Conservation (phyloP, 2,113 vertebrate species). For the Aphyosemion australe region DNA sequence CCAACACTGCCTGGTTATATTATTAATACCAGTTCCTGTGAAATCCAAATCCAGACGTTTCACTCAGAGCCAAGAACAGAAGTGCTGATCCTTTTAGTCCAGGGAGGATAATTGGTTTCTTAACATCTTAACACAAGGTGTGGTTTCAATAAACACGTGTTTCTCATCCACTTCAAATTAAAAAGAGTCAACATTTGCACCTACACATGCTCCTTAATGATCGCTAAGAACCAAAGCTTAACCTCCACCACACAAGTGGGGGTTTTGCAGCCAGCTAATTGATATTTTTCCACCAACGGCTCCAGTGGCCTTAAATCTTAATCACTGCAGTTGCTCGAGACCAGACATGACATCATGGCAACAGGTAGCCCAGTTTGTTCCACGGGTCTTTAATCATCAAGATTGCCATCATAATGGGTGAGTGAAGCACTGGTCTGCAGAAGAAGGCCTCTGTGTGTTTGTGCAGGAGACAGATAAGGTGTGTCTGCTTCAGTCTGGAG, state of each 20-base stretch:
- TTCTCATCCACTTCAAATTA: slow-evolving; percentile 39
- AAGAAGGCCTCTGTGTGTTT: slow-evolving; percentile 58
- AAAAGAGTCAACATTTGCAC: slow-evolving; percentile 37
- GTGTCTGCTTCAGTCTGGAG: slow-evolving; percentile 46
- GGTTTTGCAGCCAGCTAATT: slow-evolving; percentile 65
- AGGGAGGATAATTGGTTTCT: slow-evolving; percentile 47
- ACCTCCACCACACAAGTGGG: slow-evolving; percentile 49
- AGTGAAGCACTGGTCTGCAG: slow-evolving; percentile 48
- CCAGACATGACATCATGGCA: slow-evolving; percentile 79
- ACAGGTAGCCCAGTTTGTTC: slow-evolving; percentile 73
- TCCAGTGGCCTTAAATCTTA: slow-evolving; percentile 66
- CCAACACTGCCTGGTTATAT: slow-evolving; percentile 16
- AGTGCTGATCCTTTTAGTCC: slow-evolving; percentile 46
- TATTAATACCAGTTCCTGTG: neutral
- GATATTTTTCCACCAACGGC: slow-evolving; percentile 72
- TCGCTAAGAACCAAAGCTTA: slow-evolving; percentile 33
- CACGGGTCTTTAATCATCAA: slow-evolving; percentile 67
- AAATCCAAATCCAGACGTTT: slow-evolving; percentile 33
- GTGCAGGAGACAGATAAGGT: slow-evolving; percentile 62
- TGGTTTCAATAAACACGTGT: slow-evolving; percentile 55
- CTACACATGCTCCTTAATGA: slow-evolving; percentile 34
- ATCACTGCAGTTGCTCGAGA: slow-evolving; percentile 61
- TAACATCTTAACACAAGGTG: slow-evolving; percentile 32
- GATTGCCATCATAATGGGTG: slow-evolving; percentile 72
- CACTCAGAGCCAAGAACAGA: slow-evolving; percentile 30